These are phyloP conservation scores for Oceanodroma tethys DNA, from an alignment of 2,113 vertebrate genomes.

Conservation along the genomic window DNA sequence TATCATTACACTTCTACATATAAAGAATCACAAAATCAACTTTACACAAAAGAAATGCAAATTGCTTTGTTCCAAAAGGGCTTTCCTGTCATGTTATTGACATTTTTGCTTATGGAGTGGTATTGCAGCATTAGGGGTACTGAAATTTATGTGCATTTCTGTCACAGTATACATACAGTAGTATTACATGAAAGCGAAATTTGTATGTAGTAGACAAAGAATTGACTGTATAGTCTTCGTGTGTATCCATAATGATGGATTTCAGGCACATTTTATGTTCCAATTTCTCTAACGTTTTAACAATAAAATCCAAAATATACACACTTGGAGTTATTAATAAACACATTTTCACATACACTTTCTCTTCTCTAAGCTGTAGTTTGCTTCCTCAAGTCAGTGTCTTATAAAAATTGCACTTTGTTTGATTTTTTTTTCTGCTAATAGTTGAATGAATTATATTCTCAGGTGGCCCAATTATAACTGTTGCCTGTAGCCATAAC, in stretches of 20 bases:
- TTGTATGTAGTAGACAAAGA: neutral
- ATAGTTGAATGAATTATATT: slow-evolving; percentile 64
- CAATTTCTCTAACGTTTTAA: neutral
- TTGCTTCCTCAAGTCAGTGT: slow-evolving; percentile 12
- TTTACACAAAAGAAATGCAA: neutral
- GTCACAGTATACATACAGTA: neutral
- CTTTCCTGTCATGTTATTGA: neutral
- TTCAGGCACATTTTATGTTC: neutral
- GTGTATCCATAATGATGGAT: neutral
- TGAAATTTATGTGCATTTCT: neutral
- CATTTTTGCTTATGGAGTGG: neutral
- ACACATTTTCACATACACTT: neutral
- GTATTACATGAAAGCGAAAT: neutral
- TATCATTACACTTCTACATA: neutral
- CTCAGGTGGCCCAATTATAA: slow-evolving; percentile 71
- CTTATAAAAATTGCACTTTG: slow-evolving; percentile 22
- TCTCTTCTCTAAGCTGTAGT: neutral
- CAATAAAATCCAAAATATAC: neutral
- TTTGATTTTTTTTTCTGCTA: slow-evolving; percentile 24
- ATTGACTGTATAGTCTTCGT: neutral
- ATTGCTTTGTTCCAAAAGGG: neutral
- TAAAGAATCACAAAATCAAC: neutral
- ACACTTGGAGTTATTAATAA: neutral
- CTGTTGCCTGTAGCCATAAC: slow-evolving; percentile 61
- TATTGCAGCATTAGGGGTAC: neutral